Conservation (phyloP, 2,113 vertebrate species). For the Vidua macroura region DNA sequence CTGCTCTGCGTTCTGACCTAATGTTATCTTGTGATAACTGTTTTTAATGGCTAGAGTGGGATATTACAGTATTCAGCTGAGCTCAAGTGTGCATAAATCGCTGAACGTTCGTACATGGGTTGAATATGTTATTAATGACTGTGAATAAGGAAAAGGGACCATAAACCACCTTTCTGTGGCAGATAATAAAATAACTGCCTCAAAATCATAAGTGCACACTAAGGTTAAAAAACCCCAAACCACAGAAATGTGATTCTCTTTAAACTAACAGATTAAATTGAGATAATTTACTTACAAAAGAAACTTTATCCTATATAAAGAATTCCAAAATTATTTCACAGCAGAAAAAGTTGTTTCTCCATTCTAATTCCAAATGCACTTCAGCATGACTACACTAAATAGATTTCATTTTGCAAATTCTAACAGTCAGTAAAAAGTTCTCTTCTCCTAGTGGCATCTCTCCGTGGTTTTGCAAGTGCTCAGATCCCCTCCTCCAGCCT, state of each 20-base stretch:
- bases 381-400: neutral
- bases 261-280: neutral
- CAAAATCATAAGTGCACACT: neutral
- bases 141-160: neutral
- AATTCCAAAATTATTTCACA: neutral
- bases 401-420: neutral
- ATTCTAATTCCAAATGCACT: neutral
- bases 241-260: neutral
- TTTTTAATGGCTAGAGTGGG: conserved; percentile 12
- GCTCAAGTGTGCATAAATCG: conserved; percentile 9
- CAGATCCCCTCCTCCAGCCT: neutral
- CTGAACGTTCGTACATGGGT: neutral
- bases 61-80: neutral
- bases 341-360: neutral
- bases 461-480: neutral
- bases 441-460: neutral
- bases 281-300: neutral
- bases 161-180: neutral
- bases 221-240: neutral
- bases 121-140: conserved; percentile 8
- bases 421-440: neutral
- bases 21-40: conserved; percentile 9
- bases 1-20: neutral
- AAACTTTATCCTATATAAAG: neutral
- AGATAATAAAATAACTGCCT: conserved; percentile 6